Evolutionary conservation across 2,888 invertebrate genomes (phyloP), one percentile per base, ranked within the genome.

Genomic region (Stenurella melanura): DNA sequence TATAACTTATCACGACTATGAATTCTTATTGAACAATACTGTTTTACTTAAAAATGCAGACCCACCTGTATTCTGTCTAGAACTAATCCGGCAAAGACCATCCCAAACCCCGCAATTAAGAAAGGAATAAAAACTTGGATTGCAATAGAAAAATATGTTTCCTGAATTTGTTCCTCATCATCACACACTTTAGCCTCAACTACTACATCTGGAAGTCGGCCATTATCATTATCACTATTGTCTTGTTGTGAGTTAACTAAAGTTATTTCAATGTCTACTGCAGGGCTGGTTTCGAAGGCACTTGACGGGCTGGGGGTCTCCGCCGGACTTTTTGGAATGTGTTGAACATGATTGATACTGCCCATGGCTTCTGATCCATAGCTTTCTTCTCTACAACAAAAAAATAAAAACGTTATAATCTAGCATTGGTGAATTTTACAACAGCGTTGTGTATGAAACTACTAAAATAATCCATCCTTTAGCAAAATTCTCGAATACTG

Each of bases 41-140:
- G n/a, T n/a, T n/a, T n/a, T 26, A 26, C 21, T 26, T 19, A 19
- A 19, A 60, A 15, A 17, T 9, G n/a, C 26, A 67, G 54, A 75
- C 42, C 85, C 88, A 93, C 94, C 91, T 94, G 94, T 80, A 95
- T 95, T 82, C 91, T 89, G 87, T 95, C 94, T 75, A 95, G 90
- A 58, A 95, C 94, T 78, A 95, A 90, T 71, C 95, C 95, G 77
- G 95, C 95, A 78, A 93, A 93, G 34, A 96, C 95, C 93, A 94
- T 95, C 64, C 95, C 95, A 86, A 94, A 92, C 30, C 95, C 95
- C 78, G 95, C 95, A 75, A 95, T 92, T 75, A 95, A 90, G 88
- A 94, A 95, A 18, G 95, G 95, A 85, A 92, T 91, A 83, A 92
- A 91, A 50, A 95, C 94, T 90, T 95, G 93, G 80, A 93, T 90